These are phyloP conservation scores for Catocala fraxini DNA, from an alignment of 2,888 invertebrate genomes.

Conservation along the genomic window DNA sequence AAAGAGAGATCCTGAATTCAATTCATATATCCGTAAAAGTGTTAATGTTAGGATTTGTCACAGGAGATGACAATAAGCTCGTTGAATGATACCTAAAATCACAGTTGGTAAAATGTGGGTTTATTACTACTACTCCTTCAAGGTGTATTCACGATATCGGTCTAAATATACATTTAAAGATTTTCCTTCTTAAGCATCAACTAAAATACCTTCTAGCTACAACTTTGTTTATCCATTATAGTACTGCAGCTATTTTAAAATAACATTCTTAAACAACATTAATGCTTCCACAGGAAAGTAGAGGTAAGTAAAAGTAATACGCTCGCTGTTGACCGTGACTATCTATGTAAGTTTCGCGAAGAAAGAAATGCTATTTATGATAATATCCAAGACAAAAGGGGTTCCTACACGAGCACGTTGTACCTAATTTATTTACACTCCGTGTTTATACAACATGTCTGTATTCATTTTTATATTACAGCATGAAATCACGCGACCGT, in stretches of 20 bases:
- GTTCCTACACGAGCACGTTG: slow-evolving; percentile 33
- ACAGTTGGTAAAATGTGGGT: too few species aligned
- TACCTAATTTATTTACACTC: slow-evolving; percentile 50
- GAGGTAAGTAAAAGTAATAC: slow-evolving; percentile 21
- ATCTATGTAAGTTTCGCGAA: slow-evolving; percentile 24
- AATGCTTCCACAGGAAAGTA: slow-evolving; percentile 13
- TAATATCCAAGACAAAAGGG: slow-evolving; percentile 46
- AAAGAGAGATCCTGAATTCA: too few species aligned
- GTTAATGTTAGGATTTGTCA: too few species aligned
- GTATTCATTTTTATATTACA: slow-evolving; percentile 59
- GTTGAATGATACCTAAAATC: too few species aligned
- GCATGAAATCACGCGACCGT: slow-evolving; percentile 61
- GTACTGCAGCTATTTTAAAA: not conserved
- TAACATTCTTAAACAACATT: slow-evolving; percentile 11
- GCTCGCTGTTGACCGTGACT: slow-evolving; percentile 29
- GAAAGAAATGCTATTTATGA: slow-evolving; percentile 45
- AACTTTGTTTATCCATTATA: not conserved
- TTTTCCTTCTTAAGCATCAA: not conserved
- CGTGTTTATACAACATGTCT: slow-evolving; percentile 50
- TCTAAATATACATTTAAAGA: not conserved
- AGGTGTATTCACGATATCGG: too few species aligned
- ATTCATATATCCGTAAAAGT: too few species aligned
- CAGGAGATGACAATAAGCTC: too few species aligned
- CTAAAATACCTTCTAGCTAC: not conserved
- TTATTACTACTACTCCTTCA: too few species aligned